A percentile compares a stretch with the other conserved stretches of the same genome.
phyloP scores from a whole-genome alignment of 2,888 invertebrate species.

The Heteromurus nitidus region DNA sequence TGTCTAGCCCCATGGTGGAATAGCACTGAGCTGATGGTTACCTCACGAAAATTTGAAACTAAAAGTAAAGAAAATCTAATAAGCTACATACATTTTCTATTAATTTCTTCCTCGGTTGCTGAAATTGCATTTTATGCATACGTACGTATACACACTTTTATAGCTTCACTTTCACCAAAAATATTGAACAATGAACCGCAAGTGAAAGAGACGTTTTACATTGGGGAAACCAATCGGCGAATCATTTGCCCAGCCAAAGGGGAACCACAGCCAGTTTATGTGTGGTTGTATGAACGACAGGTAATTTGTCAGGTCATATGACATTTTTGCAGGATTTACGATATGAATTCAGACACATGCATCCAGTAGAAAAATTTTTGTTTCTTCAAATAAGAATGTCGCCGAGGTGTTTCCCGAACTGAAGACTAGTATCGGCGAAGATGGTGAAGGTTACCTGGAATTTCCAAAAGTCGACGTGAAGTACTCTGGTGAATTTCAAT shows the following conservation, averaged over 20 bases:
- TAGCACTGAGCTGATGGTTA: slow-evolving; percentile 16
- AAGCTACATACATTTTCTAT: neutral
- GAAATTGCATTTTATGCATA: neutral
- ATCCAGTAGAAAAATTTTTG: neutral
- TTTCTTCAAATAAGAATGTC: neutral
- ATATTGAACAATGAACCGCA: neutral
- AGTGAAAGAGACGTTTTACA: slow-evolving; percentile 16
- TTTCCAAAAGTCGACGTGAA: slow-evolving; percentile 28
- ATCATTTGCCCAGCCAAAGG: slow-evolving; percentile 40
- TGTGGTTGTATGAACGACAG: slow-evolving; percentile 23
- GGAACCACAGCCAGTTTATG: slow-evolving; percentile 43
- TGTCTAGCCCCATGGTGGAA: slow-evolving; percentile 52
- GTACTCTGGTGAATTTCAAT: slow-evolving; percentile 1
- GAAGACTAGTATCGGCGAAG: slow-evolving; percentile 20
- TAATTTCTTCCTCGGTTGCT: neutral
- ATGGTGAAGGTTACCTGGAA: slow-evolving; percentile 53
- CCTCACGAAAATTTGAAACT: slow-evolving; percentile 38
- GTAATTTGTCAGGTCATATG: neutral
- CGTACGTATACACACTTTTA: neutral
- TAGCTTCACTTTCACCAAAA: slow-evolving; percentile 31
- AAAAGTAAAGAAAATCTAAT: slow-evolving; percentile 3
- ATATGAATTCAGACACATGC: no score
- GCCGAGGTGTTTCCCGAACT: slow-evolving; percentile 18
- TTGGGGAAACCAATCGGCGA: slow-evolving; percentile 16
- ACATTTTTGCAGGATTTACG: neutral